Conservation (phyloP, 2,797 vertebrate species). For the Hyperoplus immaculatus region DNA sequence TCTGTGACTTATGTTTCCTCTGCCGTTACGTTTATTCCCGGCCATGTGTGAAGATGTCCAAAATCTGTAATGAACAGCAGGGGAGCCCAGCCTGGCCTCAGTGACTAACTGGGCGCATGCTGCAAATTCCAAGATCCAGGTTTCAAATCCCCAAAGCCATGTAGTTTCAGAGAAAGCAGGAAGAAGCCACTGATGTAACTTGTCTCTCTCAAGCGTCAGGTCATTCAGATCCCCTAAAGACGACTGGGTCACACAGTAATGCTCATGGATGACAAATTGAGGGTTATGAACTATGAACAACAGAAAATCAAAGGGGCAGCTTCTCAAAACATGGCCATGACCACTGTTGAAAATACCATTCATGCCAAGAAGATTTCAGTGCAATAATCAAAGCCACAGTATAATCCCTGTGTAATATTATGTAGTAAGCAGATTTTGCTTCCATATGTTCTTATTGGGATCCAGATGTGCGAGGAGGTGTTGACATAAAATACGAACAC, state of each 20-base stretch:
- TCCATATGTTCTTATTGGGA: slow-evolving; percentile 67
- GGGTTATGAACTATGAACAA: slow-evolving; percentile 27
- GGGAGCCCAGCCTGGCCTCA: slow-evolving; percentile 30
- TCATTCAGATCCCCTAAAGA: slow-evolving; percentile 33
- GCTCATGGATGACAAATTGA: slow-evolving; percentile 22
- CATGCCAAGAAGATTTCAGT: slow-evolving; percentile 45
- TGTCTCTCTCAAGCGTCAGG: slow-evolving; percentile 39
- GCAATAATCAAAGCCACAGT: slow-evolving; percentile 59
- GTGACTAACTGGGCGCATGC: slow-evolving; percentile 39
- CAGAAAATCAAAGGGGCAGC: slow-evolving; percentile 21
- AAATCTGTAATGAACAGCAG: slow-evolving; percentile 57
- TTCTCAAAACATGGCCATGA: slow-evolving; percentile 49
- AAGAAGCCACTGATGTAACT: slow-evolving; percentile 54
- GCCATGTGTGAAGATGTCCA: slow-evolving; percentile 35
- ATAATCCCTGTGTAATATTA: slow-evolving; percentile 59
- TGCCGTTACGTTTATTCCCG: slow-evolving; percentile 25
- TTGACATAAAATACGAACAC: slow-evolving; percentile 49
- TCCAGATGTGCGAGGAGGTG: slow-evolving; percentile 72
- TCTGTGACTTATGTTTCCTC: slow-evolving; percentile 21
- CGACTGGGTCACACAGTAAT: slow-evolving; percentile 8
- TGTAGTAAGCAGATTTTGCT: slow-evolving; percentile 56
- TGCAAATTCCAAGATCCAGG: slow-evolving; percentile 56
- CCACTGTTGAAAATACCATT: slow-evolving; percentile 43
- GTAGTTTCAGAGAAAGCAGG: slow-evolving; percentile 63
- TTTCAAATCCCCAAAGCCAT: slow-evolving; percentile 63